Evolutionary conservation across 2,797 vertebrate genomes (phyloP).

Genomic region (Sebastes minor): DNA sequence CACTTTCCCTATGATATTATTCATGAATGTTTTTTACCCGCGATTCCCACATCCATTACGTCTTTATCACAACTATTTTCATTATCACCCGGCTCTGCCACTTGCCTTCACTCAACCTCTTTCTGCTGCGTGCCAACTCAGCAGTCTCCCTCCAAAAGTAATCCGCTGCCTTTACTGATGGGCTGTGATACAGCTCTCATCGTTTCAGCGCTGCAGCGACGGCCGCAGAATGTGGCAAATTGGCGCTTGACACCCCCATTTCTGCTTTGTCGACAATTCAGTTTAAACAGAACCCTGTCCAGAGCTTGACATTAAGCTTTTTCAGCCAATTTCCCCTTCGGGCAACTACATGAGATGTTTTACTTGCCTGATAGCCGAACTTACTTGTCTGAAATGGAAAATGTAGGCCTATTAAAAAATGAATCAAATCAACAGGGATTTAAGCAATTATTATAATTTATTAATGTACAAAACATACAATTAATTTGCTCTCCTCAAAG

Average conservation of each 20-base stretch:
- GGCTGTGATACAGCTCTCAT: constrained; percentile 72
- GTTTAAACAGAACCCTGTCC: constrained; percentile 28
- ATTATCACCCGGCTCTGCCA: constrained; percentile 70
- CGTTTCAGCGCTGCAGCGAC: constrained; percentile 38
- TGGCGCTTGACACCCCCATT: constrained; percentile 61
- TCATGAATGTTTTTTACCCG: constrained; percentile 54
- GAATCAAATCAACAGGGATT: too few species aligned
- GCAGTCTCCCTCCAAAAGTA: constrained; percentile 71
- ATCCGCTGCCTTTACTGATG: constrained; percentile 72
- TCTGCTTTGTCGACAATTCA: constrained; percentile 57
- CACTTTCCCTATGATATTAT: constrained; percentile 63
- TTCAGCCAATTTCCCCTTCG: too few species aligned
- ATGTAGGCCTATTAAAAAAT: too few species aligned
- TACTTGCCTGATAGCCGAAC: too few species aligned
- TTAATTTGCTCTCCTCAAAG: too few species aligned
- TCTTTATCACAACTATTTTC: constrained; percentile 79
- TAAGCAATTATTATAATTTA: too few species aligned
- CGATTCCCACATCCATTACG: constrained; percentile 73
- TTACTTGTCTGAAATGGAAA: too few species aligned
- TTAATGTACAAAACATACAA: too few species aligned
- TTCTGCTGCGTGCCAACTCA: constrained; percentile 71
- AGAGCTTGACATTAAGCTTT: too few species aligned
- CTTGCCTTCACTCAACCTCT: constrained; percentile 73
- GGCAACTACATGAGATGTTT: too few species aligned
- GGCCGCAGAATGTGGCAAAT: constrained; percentile 56